phyloP scores from a whole-genome alignment of 1,140 invertebrate species.

The Drosophila bocki region DNA sequence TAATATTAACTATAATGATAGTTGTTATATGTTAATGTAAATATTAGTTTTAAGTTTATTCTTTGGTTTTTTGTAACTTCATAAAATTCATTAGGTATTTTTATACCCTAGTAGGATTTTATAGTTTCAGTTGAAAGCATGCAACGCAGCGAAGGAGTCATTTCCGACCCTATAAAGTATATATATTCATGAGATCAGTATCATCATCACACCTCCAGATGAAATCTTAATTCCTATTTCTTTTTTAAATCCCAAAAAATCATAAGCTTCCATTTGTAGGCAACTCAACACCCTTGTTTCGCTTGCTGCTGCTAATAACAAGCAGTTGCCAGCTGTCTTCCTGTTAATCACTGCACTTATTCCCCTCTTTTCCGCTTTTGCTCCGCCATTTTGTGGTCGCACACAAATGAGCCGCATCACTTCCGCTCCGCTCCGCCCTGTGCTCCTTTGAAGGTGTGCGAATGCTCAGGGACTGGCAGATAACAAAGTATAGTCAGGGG shows the following conservation, averaged over 20 bases:
- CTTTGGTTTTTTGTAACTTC: too few relatives aligned
- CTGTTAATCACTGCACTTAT: slow-evolving; percentile 32
- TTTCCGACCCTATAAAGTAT: too few relatives aligned
- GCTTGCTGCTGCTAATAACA: slow-evolving; percentile 1
- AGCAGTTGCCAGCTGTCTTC: slow-evolving; percentile 16
- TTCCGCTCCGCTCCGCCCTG: slow-evolving; percentile 31
- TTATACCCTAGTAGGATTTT: too few relatives aligned
- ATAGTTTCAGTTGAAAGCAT: too few relatives aligned
- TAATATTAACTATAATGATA: background rate
- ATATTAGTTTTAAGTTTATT: too few relatives aligned
- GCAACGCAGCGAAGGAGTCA: too few relatives aligned
- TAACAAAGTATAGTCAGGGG: slow-evolving; percentile 39
- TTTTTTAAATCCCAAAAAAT: background rate
- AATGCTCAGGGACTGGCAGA: slow-evolving; percentile 48
- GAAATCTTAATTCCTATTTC: background rate
- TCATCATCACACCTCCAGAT: background rate
- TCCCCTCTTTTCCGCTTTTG: background rate
- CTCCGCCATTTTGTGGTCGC: slow-evolving; percentile 58
- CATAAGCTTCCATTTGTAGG: background rate
- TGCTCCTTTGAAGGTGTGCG: slow-evolving; percentile 35
- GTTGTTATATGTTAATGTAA: too few relatives aligned
- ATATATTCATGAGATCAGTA: too few relatives aligned
- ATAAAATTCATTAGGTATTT: too few relatives aligned
- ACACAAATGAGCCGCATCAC: slow-evolving; percentile 80
- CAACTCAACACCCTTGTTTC: background rate